These are phyloP conservation scores for Melieria crassipennis DNA, from an alignment of 2,888 invertebrate species.

Conservation along the genomic window DNA sequence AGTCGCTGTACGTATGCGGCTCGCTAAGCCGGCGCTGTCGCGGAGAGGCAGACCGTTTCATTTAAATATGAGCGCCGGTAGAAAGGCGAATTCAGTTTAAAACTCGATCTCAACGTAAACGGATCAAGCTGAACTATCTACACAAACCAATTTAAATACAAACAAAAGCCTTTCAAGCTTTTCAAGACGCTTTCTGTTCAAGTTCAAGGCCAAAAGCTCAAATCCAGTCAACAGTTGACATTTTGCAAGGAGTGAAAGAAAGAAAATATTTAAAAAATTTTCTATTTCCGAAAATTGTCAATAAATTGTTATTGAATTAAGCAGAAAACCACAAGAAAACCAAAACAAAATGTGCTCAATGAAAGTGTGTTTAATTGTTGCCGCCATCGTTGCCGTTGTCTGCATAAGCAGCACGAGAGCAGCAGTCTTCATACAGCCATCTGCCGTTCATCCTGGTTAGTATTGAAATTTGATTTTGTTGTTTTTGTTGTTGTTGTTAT, in stretches of 20 bases:
- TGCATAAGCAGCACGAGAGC: constrained; percentile 47
- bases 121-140: constrained; percentile 19
- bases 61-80: constrained; percentile 55
- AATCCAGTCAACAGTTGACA: constrained; percentile 16
- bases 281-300: too few relatives aligned
- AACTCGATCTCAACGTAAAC: constrained; percentile 44
- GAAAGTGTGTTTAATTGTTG: constrained; percentile 52
- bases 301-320: constrained; percentile 1
- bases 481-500: constrained; percentile 11
- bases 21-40: too few relatives aligned
- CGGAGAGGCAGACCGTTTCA: constrained; percentile 21
- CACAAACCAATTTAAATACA: background rate
- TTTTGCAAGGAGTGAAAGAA: background rate
- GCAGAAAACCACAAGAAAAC: constrained; percentile 5
- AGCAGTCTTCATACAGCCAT: constrained; percentile 59
- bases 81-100: constrained; percentile 51
- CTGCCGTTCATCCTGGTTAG: constrained; percentile 60
- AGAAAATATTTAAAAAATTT: background rate
- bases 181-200: constrained; percentile 20
- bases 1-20: too few relatives aligned
- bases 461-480: constrained; percentile 42
- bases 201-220: constrained; percentile 1
- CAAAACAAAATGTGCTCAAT: constrained; percentile 52
- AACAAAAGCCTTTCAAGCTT: background rate
- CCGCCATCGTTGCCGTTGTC: constrained; percentile 48